Conservation (phyloP, 1,140 invertebrate species). For the Leptopilina clavipes region DNA sequence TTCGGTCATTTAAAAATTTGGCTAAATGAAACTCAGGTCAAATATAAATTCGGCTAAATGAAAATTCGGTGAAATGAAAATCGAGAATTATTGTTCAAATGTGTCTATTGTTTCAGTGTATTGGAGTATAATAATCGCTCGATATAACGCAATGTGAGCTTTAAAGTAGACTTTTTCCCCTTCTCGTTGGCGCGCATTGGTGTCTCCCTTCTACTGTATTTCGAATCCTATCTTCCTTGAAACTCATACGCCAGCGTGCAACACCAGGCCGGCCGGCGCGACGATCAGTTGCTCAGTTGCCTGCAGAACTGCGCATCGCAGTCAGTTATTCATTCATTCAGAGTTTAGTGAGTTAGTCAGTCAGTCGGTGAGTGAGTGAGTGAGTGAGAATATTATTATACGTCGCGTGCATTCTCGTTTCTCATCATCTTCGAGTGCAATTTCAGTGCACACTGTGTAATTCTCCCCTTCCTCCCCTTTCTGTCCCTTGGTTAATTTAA, state of each 20-base stretch:
- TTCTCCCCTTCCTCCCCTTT: conserved; percentile 1
- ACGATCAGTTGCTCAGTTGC: conserved; percentile 59
- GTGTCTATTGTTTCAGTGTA: too few species aligned
- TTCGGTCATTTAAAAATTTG: too few species aligned
- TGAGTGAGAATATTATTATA: conserved; percentile 42
- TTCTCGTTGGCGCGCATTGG: conserved; percentile 29
- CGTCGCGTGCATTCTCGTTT: conserved; percentile 31
- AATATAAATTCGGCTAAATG: too few species aligned
- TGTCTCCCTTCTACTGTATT: not conserved
- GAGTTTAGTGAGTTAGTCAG: conserved; percentile 54
- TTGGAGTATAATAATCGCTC: too few species aligned
- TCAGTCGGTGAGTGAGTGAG: conserved; percentile 51
- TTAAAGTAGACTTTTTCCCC: conserved; percentile 1
- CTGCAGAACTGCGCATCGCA: conserved; percentile 55
- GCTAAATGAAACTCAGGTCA: too few species aligned
- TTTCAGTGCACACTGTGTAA: conserved; percentile 39
- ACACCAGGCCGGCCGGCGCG: conserved; percentile 61
- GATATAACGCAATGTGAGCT: not conserved
- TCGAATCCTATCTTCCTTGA: conserved; percentile 44
- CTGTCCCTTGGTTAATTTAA: too few species aligned
- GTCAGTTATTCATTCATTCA: conserved; percentile 54
- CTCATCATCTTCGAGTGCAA: conserved; percentile 38
- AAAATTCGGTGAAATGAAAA: too few species aligned
- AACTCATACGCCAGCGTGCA: conserved; percentile 55
- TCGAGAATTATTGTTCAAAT: too few species aligned